Evolutionary conservation across 2,797 vertebrate genomes (phyloP).

Genomic region (Melopsittacus undulatus): DNA sequence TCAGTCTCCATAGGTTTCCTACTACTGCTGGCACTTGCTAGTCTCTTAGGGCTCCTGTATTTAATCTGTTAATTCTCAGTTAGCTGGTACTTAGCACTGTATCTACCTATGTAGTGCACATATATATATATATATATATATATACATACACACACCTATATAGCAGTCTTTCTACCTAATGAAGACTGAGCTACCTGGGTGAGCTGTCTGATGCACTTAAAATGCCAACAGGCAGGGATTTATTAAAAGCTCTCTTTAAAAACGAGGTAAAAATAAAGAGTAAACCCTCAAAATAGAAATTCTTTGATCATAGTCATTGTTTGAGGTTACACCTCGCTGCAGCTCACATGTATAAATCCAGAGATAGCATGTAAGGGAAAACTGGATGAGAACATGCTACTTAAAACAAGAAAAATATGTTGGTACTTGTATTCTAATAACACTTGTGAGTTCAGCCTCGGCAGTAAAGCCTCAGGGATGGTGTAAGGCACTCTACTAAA

Average conservation of each 20-base stretch:
- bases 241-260: not conserved
- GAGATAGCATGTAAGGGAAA: not conserved
- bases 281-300: not conserved
- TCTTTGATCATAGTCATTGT: not conserved
- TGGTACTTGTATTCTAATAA: not conserved
- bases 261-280: not conserved
- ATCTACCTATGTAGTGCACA: fast-evolving
- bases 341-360: not conserved
- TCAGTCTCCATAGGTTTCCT: not conserved
- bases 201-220: not conserved
- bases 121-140: not conserved
- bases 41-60: not conserved
- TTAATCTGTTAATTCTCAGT: not conserved
- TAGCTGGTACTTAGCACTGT: no score
- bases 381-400: not conserved
- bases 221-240: not conserved
- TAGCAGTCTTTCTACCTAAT: not conserved
- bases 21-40: not conserved
- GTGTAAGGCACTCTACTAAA: not conserved
- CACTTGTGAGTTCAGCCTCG: not conserved
- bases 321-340: not conserved
- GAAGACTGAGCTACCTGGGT: not conserved
- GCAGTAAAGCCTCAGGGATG: not conserved
- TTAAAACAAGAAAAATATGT: not conserved
- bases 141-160: no score